Conservation (phyloP, 1,140 invertebrate species). For the Musca vetustissima region DNA sequence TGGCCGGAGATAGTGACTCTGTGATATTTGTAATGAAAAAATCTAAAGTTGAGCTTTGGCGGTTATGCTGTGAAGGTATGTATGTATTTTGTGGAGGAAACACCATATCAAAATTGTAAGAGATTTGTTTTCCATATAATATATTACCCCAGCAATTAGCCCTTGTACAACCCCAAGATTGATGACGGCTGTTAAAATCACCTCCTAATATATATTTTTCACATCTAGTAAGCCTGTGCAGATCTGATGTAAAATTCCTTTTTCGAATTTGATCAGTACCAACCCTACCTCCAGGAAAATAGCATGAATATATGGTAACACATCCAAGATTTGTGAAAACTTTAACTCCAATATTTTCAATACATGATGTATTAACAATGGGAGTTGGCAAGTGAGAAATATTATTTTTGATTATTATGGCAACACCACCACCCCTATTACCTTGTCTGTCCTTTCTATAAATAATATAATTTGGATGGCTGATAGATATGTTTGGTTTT, state of each 20-base stretch:
- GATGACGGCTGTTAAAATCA: background rate
- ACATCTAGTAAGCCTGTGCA: background rate
- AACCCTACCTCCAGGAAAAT: background rate
- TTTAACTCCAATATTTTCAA: background rate
- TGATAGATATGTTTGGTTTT: background rate
- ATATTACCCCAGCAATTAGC: slow-evolving; percentile 7
- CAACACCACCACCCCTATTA: background rate
- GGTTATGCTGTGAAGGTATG: background rate
- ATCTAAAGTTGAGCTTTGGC: background rate
- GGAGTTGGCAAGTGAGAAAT: background rate
- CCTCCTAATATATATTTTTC: background rate
- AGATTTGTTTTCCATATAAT: background rate
- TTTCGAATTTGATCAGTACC: background rate
- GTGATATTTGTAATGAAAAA: background rate
- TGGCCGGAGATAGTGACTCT: background rate
- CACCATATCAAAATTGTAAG: background rate
- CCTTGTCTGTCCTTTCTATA: background rate
- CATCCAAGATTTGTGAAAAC: background rate
- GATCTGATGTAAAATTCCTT: background rate
- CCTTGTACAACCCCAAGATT: background rate
- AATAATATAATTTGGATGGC: background rate
- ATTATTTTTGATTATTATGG: background rate
- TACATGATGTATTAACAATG: background rate
- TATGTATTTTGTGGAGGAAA: background rate
- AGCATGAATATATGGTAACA: background rate